Conservation (phyloP, 2,113 vertebrate genomes). For the Megaptera novaeangliae region DNA sequence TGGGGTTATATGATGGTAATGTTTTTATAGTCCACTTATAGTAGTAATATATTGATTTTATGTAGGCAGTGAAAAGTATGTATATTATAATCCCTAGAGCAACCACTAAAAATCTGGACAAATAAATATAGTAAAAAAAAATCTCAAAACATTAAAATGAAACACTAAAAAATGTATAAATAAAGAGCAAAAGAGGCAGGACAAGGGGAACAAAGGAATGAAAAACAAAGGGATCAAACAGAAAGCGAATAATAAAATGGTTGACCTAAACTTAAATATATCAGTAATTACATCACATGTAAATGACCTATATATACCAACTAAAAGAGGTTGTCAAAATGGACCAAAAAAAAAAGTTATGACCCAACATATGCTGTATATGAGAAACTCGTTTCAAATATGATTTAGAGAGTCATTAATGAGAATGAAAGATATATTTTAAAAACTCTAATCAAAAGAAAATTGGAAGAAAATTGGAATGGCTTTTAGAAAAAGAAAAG, state of each 20-base stretch:
- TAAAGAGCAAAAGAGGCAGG: neutral
- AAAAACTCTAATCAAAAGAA: neutral
- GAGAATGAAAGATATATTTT: neutral
- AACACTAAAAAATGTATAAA: neutral
- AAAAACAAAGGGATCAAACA: neutral
- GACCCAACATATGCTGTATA: neutral
- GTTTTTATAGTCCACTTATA: neutral
- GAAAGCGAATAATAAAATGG: neutral
- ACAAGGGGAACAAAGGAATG: neutral
- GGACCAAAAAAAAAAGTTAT: neutral
- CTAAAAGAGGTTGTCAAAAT: neutral
- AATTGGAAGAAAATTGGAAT: neutral
- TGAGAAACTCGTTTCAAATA: neutral
- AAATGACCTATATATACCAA: neutral
- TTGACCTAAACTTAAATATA: neutral
- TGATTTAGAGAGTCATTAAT: neutral
- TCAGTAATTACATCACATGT: neutral
- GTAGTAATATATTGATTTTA: neutral
- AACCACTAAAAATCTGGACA: neutral
- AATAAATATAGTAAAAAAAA: neutral
- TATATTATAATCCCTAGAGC: neutral
- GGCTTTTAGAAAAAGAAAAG: neutral
- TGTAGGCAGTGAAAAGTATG: neutral
- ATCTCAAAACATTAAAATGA: neutral
- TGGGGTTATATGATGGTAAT: neutral